Evolutionary conservation across 2,797 vertebrate species (phyloP).

Genomic region (Buphagus erythrorhynchus): DNA sequence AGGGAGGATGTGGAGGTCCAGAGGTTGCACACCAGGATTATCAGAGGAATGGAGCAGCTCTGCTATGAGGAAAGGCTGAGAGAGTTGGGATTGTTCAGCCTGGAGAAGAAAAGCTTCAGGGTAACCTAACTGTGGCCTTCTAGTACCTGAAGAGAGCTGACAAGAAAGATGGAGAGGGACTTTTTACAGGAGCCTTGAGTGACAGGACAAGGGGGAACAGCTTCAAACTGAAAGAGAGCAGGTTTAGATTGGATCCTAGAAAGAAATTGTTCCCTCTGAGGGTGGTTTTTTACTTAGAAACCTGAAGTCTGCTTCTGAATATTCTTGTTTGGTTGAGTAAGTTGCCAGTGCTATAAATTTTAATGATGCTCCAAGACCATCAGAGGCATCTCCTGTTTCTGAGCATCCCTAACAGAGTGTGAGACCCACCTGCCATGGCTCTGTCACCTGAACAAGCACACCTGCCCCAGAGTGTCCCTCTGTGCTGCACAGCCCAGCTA

Average conservation of each 20-base stretch:
- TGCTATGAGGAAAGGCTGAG: neutral
- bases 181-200: neutral
- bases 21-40: neutral
- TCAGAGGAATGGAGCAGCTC: neutral
- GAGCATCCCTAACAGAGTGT: neutral
- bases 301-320: neutral
- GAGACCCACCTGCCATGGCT: neutral
- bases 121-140: neutral
- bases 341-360: neutral
- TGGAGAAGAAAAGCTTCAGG: neutral
- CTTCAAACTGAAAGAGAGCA: neutral
- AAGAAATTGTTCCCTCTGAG: neutral
- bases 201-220: neutral
- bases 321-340: neutral
- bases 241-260: neutral
- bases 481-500: neutral
- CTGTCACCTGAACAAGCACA: neutral
- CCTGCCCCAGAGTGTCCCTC: neutral
- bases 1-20: no score
- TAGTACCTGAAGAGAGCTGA: accelerated
- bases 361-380: neutral
- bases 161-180: neutral
- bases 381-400: neutral
- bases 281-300: neutral
- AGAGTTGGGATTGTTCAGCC: neutral